These are phyloP conservation scores for Epistrophe grossulariae DNA, from an alignment of 2,888 invertebrate species.

Conservation along the genomic window DNA sequence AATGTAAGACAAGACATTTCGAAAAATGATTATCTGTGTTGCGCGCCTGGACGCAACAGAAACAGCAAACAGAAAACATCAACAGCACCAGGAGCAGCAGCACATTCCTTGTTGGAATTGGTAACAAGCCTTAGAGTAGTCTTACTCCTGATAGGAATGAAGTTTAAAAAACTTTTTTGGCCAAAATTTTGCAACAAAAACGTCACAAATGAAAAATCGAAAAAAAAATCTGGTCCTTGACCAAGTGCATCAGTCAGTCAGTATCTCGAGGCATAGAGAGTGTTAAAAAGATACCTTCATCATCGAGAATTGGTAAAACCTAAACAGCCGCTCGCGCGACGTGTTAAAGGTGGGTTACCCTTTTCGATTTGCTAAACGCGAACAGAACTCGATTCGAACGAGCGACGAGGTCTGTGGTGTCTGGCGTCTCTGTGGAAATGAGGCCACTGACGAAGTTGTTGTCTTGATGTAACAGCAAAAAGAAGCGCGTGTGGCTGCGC, in stretches of 20 bases:
- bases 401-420: slow-evolving; percentile 44
- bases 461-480: slow-evolving; percentile 32
- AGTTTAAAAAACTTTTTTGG: slow-evolving; percentile 45
- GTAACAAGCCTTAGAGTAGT: slow-evolving; percentile 69
- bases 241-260: slow-evolving; percentile 18
- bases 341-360: slow-evolving; percentile 75
- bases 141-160: slow-evolving; percentile 65
- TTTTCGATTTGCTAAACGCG: slow-evolving; percentile 69
- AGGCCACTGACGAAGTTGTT: slow-evolving; percentile 62
- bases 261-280: slow-evolving; percentile 41
- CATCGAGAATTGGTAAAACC: slow-evolving; percentile 24
- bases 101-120: slow-evolving; percentile 68
- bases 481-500: slow-evolving; percentile 70
- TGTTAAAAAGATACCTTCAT: slow-evolving; percentile 73
- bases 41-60: neutral
- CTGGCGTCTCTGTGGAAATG: slow-evolving; percentile 55
- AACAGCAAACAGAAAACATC: neutral
- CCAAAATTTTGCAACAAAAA: slow-evolving; percentile 47
- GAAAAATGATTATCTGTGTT: slow-evolving; percentile 74
- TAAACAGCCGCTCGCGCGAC: slow-evolving; percentile 49
- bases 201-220: slow-evolving; percentile 8
- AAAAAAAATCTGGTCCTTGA: neutral
- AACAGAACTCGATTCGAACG: slow-evolving; percentile 65
- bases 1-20: slow-evolving; percentile 76
- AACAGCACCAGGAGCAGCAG: slow-evolving; percentile 27